phyloP scores from a whole-genome alignment of 2,888 invertebrate genomes.

The Ischnura elegans region DNA sequence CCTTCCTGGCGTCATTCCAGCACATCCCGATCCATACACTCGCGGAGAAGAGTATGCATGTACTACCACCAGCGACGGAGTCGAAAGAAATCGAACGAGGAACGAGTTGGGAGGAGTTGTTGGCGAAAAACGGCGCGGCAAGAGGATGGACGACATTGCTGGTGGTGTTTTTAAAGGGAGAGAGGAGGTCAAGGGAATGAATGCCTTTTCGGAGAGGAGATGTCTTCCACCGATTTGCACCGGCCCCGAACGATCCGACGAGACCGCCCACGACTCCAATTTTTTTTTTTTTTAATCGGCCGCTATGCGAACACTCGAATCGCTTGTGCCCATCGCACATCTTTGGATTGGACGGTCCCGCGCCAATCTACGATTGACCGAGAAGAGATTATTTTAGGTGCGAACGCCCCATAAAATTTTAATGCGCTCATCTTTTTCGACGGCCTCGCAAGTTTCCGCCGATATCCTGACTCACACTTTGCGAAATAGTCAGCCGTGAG shows the following conservation, averaged over 20 bases:
- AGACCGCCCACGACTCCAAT: neutral
- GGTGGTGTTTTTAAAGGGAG: constrained; percentile 10
- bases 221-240: neutral
- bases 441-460: neutral
- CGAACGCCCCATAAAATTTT: neutral
- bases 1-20: constrained; percentile 48
- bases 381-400: neutral
- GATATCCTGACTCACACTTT: neutral
- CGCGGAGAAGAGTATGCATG: neutral
- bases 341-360: neutral
- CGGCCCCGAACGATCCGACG: neutral
- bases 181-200: neutral
- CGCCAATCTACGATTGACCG: neutral
- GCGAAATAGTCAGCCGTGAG: too few species aligned
- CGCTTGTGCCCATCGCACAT: neutral
- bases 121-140: constrained; percentile 22
- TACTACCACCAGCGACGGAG: neutral
- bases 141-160: neutral
- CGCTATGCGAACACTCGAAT: neutral
- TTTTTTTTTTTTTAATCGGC: neutral
- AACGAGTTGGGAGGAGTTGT: constrained; percentile 60
- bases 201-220: neutral
- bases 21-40: neutral
- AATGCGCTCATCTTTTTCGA: neutral
- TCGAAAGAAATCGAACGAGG: constrained; percentile 56